Evolutionary conservation across 2,113 vertebrate species (phyloP).

Genomic region (Isichthys henryi): DNA sequence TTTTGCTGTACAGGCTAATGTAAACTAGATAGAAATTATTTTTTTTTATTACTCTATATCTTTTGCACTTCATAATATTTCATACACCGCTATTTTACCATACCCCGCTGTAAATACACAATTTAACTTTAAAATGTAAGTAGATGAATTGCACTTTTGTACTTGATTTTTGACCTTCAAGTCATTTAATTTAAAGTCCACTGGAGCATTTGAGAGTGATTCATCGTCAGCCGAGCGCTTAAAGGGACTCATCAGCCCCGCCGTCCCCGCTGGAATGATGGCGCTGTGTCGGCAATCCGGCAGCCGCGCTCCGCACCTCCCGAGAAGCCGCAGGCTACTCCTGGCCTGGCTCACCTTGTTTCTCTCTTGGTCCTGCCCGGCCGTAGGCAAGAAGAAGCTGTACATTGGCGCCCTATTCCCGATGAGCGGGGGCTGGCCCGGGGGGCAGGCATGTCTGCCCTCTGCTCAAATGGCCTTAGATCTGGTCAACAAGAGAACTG

Average conservation of each 20-base stretch:
- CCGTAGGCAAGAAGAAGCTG: conserved; percentile 81
- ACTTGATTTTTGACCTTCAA: background rate
- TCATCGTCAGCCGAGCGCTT: background rate
- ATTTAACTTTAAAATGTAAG: background rate
- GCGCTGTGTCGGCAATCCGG: conserved; percentile 34
- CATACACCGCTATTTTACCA: background rate
- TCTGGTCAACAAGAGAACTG: conserved; percentile 81
- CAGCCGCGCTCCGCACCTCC: conserved; percentile 18
- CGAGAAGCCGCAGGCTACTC: conserved; percentile 26
- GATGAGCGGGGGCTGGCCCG: conserved; percentile 89
- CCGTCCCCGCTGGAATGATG: conserved; percentile 27
- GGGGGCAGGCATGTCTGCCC: conserved; percentile 84
- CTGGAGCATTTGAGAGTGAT: background rate
- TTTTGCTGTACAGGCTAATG: background rate
- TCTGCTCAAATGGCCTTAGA: conserved; percentile 86
- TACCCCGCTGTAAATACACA: background rate
- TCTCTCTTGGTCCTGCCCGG: conserved; percentile 55
- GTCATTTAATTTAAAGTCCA: background rate
- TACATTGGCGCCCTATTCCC: conserved; percentile 90
- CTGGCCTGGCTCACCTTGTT: conserved; percentile 48
- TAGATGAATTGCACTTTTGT: background rate
- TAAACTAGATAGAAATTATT: background rate
- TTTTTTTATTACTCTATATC: background rate
- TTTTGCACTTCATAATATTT: background rate
- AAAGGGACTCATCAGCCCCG: background rate